Evolutionary conservation across 2,888 invertebrate genomes (phyloP), one percentile per base, ranked within the genome.

Genomic region (Carpatolechia fugitivella): DNA sequence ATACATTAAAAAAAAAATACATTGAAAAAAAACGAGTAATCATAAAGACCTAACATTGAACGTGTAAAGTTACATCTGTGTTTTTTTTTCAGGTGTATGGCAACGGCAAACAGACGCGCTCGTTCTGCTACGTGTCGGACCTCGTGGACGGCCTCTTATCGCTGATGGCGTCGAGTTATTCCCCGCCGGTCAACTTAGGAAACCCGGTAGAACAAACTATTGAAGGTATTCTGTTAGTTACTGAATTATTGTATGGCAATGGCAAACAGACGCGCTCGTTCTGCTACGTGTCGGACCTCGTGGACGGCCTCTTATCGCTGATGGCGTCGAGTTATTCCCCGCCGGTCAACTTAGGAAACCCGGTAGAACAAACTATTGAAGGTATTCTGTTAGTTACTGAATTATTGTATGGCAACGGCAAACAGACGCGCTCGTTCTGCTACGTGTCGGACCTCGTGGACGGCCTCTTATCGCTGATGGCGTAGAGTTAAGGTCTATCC

Each of bases 171-270:
- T 96, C 97, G 13, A 98, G 98, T 88, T 98, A 97, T 80, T 94
- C 96, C 0, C 92, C 93, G 65, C 99, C 99, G 5, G 94, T 99
- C 1, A 99, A 99, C 86, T 89, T 99, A 59, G 99, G 99, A 38
- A 99, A 99, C 89, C 99, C 99, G 0, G 97, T 98, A 40, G 99
- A 99, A 83, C 97, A 98, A 80, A 97, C 98, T 1, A 99, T 99
- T 68, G 94, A 95, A 91, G 95, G 95, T 95, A 82, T 13, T 8
- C 0, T n/a, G n/a, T n/a, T n/a, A n/a, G n/a, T n/a, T n/a, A n/a
- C n/a, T n/a, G n/a, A n/a, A n/a, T n/a, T n/a, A n/a, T n/a, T 96
- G 6, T 97, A 97, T 73, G 97, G 97, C 1, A 95, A 95, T 70
- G 97, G 97, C 18, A 94, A 94, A 70, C 97, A 97, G 82, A 97